These are phyloP conservation scores for Lepidocyrtinus sp. DNA, from an alignment of 2,888 invertebrate genomes.

Conservation along the genomic window DNA sequence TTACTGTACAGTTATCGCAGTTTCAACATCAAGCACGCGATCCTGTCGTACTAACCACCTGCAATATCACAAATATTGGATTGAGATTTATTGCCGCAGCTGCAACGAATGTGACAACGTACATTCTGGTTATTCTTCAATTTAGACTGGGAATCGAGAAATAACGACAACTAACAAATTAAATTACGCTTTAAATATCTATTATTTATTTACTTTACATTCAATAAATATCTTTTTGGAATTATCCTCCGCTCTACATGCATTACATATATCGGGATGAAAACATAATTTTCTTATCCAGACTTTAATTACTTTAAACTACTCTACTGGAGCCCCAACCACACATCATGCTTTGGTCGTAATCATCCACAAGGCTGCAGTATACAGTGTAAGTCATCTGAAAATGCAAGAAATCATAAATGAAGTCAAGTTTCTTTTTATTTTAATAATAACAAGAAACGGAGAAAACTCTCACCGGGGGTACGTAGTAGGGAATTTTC, in stretches of 20 bases:
- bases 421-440: neutral
- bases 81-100: constrained; percentile 44
- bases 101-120: constrained; percentile 58
- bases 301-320: constrained; percentile 8
- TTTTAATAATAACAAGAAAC: neutral
- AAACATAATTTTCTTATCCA: too few relatives aligned
- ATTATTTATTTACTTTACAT: too few relatives aligned
- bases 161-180: too few relatives aligned
- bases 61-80: constrained; percentile 48
- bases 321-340: constrained; percentile 32
- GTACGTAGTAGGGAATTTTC: constrained; percentile 48
- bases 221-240: too few relatives aligned
- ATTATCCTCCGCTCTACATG: too few relatives aligned
- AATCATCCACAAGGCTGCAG: constrained; percentile 38
- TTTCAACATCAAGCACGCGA: constrained; percentile 40
- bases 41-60: constrained; percentile 36
- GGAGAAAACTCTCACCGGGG: constrained; percentile 26
- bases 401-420: constrained; percentile 37
- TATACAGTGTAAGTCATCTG: constrained; percentile 39
- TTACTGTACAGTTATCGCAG: constrained; percentile 32
- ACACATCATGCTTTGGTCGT: constrained; percentile 43
- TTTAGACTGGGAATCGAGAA: constrained; percentile 39
- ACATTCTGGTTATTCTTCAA: constrained; percentile 47
- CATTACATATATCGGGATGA: too few relatives aligned
- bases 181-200: too few relatives aligned